Percentiles rank a stretch among this genome's conserved stretches.
Conservation (phyloP, 2,888 invertebrate genomes). For the Subacronicta megacephala region DNA sequence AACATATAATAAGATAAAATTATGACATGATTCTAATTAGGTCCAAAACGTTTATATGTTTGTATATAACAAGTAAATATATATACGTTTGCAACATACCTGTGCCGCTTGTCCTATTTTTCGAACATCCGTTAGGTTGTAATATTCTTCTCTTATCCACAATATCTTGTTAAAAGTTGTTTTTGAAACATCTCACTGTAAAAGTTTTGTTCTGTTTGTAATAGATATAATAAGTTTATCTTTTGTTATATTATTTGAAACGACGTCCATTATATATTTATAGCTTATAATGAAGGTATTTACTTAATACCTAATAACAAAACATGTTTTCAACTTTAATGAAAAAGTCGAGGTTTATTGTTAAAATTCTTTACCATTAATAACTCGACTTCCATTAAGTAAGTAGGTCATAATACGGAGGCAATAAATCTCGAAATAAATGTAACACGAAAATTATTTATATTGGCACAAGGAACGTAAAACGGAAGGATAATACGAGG, state of each 20-base stretch:
- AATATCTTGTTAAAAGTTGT: constrained; percentile 39
- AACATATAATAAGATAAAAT: too few species aligned
- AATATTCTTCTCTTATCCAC: constrained; percentile 20
- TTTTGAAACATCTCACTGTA: constrained; percentile 21
- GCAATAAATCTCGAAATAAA: constrained; percentile 37
- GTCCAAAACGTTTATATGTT: too few species aligned
- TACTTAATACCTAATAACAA: constrained; percentile 1
- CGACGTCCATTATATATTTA: neutral
- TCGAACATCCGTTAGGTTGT: constrained; percentile 35
- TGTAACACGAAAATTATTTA: constrained; percentile 31
- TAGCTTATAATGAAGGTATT: neutral
- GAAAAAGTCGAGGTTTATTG: constrained; percentile 12
- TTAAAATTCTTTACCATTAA: constrained; percentile 23
- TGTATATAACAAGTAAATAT: too few species aligned
- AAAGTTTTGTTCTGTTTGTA: constrained; percentile 22
- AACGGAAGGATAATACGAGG: constrained; percentile 32
- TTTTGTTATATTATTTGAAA: neutral
- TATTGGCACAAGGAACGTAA: constrained; percentile 24
- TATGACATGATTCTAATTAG: too few species aligned
- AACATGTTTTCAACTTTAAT: constrained; percentile 3
- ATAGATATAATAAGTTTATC: constrained; percentile 14
- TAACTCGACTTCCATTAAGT: constrained; percentile 24
- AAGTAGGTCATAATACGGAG: constrained; percentile 27
- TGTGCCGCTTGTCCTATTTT: neutral
- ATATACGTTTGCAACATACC: neutral